A percentile compares a stretch with the other conserved stretches of the same genome.
phyloP scores from a whole-genome alignment of 2,113 vertebrate species.

The Xenus cinereus region DNA sequence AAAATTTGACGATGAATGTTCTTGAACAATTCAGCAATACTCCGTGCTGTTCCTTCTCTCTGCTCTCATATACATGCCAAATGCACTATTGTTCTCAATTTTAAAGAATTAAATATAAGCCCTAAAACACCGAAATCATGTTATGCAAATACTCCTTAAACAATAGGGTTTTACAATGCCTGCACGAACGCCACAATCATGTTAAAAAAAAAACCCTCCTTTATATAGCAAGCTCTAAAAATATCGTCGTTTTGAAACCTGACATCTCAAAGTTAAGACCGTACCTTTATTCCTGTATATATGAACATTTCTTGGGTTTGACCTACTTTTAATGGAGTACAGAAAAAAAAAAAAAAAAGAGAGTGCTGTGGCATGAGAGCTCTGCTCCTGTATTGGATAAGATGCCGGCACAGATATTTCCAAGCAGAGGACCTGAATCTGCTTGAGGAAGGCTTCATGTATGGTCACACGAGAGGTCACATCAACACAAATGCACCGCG shows the following conservation, averaged over 20 bases:
- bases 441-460: background rate
- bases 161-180: background rate
- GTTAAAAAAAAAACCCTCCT: background rate
- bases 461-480: background rate
- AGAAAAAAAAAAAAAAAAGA: background rate
- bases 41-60: background rate
- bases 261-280: background rate
- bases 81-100: background rate
- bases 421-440: background rate
- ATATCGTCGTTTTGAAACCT: background rate
- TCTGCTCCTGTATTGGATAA: background rate
- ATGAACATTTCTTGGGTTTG: background rate
- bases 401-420: background rate
- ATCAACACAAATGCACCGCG: background rate
- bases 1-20: background rate
- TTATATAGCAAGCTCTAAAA: background rate
- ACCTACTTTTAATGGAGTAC: background rate
- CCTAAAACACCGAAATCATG: background rate
- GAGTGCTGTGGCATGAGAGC: background rate
- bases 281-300: background rate
- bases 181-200: background rate
- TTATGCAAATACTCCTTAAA: background rate
- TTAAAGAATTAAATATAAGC: background rate
- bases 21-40: background rate
- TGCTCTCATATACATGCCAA: background rate